Base-by-base conservation (phyloP, 2,797 vertebrate species). In the Sebastes melanostomus region DNA sequence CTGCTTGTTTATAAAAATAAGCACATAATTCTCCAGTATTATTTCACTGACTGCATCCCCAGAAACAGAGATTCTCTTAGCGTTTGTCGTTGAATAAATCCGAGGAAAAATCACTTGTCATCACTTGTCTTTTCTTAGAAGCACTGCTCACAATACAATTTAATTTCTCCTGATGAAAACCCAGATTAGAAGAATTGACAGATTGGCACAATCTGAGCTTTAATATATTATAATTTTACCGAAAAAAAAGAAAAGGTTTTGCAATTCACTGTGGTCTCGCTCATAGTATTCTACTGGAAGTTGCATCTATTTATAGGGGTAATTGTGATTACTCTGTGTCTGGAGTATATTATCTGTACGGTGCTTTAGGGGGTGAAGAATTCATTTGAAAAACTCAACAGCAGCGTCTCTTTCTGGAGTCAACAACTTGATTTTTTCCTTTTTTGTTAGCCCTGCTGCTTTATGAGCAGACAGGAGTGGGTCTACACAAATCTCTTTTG, bases 331-430 rank as follows among this genome's bases (percentile, higher is more conserved):
- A 32, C 54, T 32, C 27, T 18, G 24, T 5, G 30, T 69, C 52
- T 69, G 72, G 29, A 65, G 29, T 42, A 50, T 7, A 8, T 81
- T 75, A 66, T 63, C 32, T 65, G 6, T 25, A 18, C 12, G 9
- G 24, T 3, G 4, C 16, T 66, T 63, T 13, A 67, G 59, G 65
- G 34, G 73, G 22, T 61, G 66, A 54, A 67, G 1, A 78, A 29
- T 42, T 54, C 0, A 72, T 81, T 71, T 75, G 27, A 82, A 74
- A 69, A 75, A 60, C 54, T 71, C 22, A n/a, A 36, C 20, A 38
- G 22, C 13, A 16, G 30, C 2, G 1, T 63, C 32, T 59, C 9
- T 25, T 56, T 74, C 36, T 32, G 66, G 50, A 58, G 13, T 70
- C 29, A 79, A 79, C 29, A 81, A 79, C 25, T 74, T 7, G 60